These are phyloP conservation scores for Xylocopa sonorina DNA, from an alignment of 1,140 invertebrate genomes.

Conservation along the genomic window DNA sequence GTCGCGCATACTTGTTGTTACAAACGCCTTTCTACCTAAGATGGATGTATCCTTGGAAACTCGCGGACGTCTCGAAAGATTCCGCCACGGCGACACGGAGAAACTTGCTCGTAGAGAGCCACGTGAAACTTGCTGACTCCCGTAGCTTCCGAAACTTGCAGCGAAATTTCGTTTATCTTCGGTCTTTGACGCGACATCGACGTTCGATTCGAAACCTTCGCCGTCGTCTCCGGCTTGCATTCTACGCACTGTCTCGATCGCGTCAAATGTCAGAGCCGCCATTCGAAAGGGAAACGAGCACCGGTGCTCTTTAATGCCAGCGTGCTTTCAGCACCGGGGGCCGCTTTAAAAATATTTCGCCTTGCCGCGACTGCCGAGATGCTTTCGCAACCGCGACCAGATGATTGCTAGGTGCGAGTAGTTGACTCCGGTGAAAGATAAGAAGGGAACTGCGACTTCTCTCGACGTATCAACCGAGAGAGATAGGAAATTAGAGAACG, in stretches of 20 bases:
- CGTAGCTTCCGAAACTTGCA: not conserved
- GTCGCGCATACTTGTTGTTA: constrained; percentile 5
- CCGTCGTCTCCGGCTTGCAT: not conserved
- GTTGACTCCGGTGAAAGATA: not conserved
- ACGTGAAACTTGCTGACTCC: not conserved
- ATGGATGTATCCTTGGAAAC: constrained; percentile 26
- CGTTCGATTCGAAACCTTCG: not conserved
- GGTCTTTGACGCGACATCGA: not conserved
- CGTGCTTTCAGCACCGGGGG: not conserved
- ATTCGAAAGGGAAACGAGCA: constrained; percentile 67
- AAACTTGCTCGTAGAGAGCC: constrained; percentile 8
- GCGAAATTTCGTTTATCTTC: constrained; percentile 39
- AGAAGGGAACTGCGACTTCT: too few species aligned
- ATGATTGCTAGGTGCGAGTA: not conserved
- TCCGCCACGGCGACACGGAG: not conserved
- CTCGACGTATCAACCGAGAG: too few species aligned
- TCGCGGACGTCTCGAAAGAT: constrained; percentile 4
- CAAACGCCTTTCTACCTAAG: constrained; percentile 10
- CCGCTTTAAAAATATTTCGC: constrained; percentile 23
- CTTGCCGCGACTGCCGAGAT: not conserved
- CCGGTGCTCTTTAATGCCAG: constrained; percentile 47
- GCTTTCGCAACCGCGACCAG: not conserved
- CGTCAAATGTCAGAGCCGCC: constrained; percentile 70
- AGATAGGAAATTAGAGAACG: constrained; percentile 15
- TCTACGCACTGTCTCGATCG: constrained; percentile 40